Percentiles rank a stretch among this genome's conserved stretches.
These are phyloP conservation scores for Esox niger DNA, from an alignment of 2,113 vertebrate species.

Conservation along the genomic window DNA sequence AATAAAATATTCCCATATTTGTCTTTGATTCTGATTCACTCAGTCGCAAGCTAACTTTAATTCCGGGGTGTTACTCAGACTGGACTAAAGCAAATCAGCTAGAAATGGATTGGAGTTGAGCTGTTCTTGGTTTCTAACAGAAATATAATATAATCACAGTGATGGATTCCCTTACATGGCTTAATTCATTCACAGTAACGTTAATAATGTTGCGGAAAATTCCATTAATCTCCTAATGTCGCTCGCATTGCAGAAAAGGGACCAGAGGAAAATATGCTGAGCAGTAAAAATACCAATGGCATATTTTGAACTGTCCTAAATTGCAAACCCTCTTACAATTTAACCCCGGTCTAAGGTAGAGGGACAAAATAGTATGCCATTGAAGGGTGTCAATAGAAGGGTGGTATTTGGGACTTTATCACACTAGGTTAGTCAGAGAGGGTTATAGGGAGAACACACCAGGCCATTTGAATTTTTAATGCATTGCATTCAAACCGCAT, in stretches of 20 bases:
- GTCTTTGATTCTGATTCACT: conserved; percentile 48
- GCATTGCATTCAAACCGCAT: conserved; percentile 56
- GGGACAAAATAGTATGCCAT: no score
- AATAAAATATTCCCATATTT: conserved; percentile 45
- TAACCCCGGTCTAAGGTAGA: no score
- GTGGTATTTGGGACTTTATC: conserved; percentile 3
- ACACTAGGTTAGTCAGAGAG: conserved; percentile 40
- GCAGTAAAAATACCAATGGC: conserved; percentile 42
- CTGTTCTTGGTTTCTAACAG: conserved; percentile 62
- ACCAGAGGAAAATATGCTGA: conserved; percentile 55
- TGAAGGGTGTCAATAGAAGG: no score
- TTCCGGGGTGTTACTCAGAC: conserved; percentile 40
- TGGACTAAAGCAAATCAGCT: conserved; percentile 37
- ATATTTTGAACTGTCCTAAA: conserved; percentile 45
- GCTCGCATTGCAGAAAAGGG: conserved; percentile 50
- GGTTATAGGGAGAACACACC: conserved; percentile 42
- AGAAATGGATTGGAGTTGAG: conserved; percentile 51
- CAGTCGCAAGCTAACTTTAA: neutral
- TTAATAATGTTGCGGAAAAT: conserved; percentile 63
- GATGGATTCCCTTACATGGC: conserved; percentile 46
- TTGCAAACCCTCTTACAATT: no score
- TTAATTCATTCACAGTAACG: conserved; percentile 53
- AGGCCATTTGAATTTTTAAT: conserved; percentile 56
- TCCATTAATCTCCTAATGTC: conserved; percentile 64
- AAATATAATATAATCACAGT: conserved; percentile 62